A percentile compares a stretch with the other conserved stretches of the same genome.
Conservation (phyloP, 2,888 invertebrate species). For the Idaea biselata region DNA sequence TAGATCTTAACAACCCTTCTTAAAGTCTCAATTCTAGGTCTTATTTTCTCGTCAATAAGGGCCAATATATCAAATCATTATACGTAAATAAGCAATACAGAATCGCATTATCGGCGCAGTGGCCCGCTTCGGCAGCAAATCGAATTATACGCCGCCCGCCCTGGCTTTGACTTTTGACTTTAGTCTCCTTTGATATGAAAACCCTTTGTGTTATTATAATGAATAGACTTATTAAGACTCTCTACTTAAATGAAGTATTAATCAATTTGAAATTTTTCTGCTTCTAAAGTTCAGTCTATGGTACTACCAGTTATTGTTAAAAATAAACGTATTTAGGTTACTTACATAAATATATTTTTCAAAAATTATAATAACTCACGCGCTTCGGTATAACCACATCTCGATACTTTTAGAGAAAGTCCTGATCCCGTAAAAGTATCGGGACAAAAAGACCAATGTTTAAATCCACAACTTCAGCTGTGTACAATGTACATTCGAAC, state of each 20-base stretch:
- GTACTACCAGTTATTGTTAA: not conserved
- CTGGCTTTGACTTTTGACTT: constrained; percentile 47
- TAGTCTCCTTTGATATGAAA: constrained; percentile 49
- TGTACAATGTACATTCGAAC: no score
- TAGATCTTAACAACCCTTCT: not conserved
- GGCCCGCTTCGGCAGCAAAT: constrained; percentile 48
- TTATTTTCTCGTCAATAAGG: constrained; percentile 13
- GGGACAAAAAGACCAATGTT: no score
- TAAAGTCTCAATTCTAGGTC: constrained; percentile 11
- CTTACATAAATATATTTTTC: no score
- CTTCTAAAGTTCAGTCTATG: not conserved
- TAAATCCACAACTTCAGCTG: no score
- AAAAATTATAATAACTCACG: no score
- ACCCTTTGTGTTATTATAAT: constrained; percentile 44
- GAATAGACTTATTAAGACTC: constrained; percentile 28
- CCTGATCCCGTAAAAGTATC: no score
- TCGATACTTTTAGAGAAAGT: no score
- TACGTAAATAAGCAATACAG: constrained; percentile 23
- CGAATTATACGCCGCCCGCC: constrained; percentile 54
- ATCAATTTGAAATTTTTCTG: constrained; percentile 18
- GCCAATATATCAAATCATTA: constrained; percentile 11
- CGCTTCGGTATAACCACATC: no score
- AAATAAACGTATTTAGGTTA: no score
- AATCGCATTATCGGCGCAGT: constrained; percentile 50
- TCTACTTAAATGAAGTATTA: constrained; percentile 21